Base-by-base conservation (phyloP, 1,140 invertebrate genomes). In the Caerostris darwini region DNA sequence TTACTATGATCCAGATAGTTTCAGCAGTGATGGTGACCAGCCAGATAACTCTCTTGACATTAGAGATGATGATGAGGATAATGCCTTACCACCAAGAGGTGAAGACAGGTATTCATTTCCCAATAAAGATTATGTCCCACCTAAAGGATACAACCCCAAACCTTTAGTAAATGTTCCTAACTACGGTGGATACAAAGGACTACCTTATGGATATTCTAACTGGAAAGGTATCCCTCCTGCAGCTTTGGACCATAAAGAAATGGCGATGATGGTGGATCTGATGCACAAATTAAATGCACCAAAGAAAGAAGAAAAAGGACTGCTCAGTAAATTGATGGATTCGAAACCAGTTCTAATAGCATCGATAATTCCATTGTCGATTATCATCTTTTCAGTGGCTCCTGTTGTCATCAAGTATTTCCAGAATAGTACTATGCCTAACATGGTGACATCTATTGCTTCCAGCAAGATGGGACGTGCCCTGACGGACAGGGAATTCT, bases 391-490 rank as follows among this genome's bases (percentile, higher is more conserved):
- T n/a, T 53, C 88, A 1, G 88, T 90, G n/a, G n/a, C 61, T n/a
- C 88, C 88, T 19, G 88, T 71, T 5, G 8, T 90, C 5, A 54
- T 90, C 7, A 71, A 71, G 8, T 58, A 90, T 12, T 56, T 90
- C 50, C 58, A 64, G 34, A 61, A 53, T 3, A 53, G 14, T 3
- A 17, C 53, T 7, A 34, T 88, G 53, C 14, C 12, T 2, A 19
- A 7, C 1, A 58, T 71, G 50, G 67, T 90, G 3, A 90, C 88
- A 19, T 71, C 88, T 3, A 57, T 90, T 17, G 88, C 88, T 71
- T 69, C 64, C n/a, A 90, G 88, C 67, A 90, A 56, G 67, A 69
- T 90, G 88, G 88, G 5, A 7, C 88, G 88, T 10, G 61, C 88
- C 67, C 17, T 90, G 5, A 90, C 61, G 7, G 88, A 90, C 12